Conservation (phyloP, 2,113 vertebrate genomes). For the Erythrolamprus reginae region DNA sequence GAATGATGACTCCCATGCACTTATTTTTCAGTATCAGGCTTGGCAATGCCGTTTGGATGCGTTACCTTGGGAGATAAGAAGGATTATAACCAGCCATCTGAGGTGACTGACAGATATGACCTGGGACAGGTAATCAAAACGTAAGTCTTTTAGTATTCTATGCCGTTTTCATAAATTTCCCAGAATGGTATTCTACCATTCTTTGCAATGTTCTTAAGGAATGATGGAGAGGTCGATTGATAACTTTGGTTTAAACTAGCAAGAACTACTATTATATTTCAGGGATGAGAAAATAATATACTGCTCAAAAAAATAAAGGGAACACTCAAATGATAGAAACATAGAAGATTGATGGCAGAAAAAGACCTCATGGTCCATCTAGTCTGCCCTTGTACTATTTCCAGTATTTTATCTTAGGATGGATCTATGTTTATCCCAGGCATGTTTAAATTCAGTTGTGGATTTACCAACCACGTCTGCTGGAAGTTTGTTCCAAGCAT, state of each 20-base stretch:
- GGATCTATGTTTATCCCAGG: too few relatives aligned
- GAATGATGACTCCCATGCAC: slow-evolving; percentile 18
- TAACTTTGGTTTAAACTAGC: background rate
- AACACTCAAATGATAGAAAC: too few relatives aligned
- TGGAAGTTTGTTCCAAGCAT: too few relatives aligned
- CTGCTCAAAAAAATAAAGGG: too few relatives aligned
- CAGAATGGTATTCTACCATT: background rate
- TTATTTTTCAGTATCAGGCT: slow-evolving; percentile 71
- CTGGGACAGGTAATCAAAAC: slow-evolving; percentile 97
- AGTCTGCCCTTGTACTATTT: too few relatives aligned
- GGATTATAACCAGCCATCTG: slow-evolving; percentile 94
- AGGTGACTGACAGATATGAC: slow-evolving; percentile 98
- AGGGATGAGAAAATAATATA: background rate
- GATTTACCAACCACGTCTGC: too few relatives aligned
- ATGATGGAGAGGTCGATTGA: background rate
- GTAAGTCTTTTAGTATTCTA: slow-evolving; percentile 72
- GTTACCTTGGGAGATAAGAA: slow-evolving; percentile 96
- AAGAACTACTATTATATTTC: background rate
- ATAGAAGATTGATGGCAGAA: too few relatives aligned
- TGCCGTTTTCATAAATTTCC: background rate
- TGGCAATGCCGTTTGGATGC: slow-evolving; percentile 97
- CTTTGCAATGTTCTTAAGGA: background rate
- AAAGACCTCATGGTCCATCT: too few relatives aligned
- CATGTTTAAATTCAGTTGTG: too few relatives aligned
- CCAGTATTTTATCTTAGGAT: too few relatives aligned